phyloP scores from a whole-genome alignment of 1,140 invertebrate genomes.

The Drosophila sulfurigaster region DNA sequence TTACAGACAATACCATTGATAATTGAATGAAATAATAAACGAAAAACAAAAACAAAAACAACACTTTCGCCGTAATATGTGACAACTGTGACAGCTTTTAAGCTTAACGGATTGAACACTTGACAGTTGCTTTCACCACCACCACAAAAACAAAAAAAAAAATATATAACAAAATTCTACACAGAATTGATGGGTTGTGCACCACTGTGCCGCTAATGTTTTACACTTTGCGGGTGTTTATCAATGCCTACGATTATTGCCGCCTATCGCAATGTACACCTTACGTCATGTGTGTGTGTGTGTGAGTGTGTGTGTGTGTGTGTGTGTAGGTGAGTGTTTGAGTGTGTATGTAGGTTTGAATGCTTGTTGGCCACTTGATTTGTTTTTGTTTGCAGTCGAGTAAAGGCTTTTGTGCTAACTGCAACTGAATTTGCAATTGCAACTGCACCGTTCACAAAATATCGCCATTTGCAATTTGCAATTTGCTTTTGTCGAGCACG shows the following conservation, averaged over 20 bases:
- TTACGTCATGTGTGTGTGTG: slow-evolving; percentile 39
- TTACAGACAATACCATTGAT: slow-evolving; percentile 1
- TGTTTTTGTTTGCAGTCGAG: slow-evolving; percentile 28
- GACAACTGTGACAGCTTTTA: slow-evolving; percentile 29
- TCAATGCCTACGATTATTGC: slow-evolving; percentile 53
- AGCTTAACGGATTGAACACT: not conserved
- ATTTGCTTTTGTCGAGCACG: slow-evolving; percentile 30
- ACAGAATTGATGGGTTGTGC: not conserved
- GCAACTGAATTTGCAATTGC: slow-evolving; percentile 1
- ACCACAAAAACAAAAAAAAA: not conserved
- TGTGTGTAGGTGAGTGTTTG: not conserved
- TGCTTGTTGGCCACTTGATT: slow-evolving; percentile 43
- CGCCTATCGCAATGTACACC: slow-evolving; percentile 38
- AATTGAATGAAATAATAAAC: slow-evolving; percentile 2
- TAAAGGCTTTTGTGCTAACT: slow-evolving; percentile 17
- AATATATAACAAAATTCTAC: slow-evolving; percentile 4
- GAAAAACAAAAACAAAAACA: not conserved
- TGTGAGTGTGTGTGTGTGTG: not conserved
- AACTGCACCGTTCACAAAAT: not conserved
- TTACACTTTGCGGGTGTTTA: slow-evolving; percentile 55
- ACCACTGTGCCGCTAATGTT: slow-evolving; percentile 49
- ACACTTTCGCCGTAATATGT: slow-evolving; percentile 19
- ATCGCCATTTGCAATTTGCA: not conserved
- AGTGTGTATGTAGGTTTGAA: slow-evolving; percentile 15
- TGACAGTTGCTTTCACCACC: slow-evolving; percentile 47